Percentiles rank a stretch among this genome's conserved stretches.
phyloP scores from a whole-genome alignment of 2,113 vertebrate genomes.

The Poecile atricapillus region DNA sequence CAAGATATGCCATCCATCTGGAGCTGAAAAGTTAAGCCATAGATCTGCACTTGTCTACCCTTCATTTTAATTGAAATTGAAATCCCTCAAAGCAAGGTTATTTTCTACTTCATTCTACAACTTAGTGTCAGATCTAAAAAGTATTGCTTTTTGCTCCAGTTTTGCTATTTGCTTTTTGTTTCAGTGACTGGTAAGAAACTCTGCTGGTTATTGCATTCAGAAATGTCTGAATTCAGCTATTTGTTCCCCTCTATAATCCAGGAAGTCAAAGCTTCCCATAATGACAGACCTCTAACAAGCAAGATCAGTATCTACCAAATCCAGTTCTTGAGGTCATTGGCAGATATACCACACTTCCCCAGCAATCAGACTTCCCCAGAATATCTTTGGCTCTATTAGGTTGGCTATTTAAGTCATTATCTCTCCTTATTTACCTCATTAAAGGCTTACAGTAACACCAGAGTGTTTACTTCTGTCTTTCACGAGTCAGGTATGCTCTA shows the following conservation, averaged over 20 bases:
- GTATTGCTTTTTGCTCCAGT: neutral
- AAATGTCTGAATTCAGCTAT: neutral
- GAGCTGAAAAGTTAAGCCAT: neutral
- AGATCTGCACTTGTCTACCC: neutral
- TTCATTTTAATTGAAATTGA: slow-evolving; percentile 13
- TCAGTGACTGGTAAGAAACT: neutral
- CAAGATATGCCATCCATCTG: neutral
- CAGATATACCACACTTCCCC: neutral
- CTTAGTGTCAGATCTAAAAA: neutral
- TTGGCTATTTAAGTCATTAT: slow-evolving; percentile 24
- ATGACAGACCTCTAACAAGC: slow-evolving; percentile 17
- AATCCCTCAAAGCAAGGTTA: neutral
- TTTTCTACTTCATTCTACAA: neutral
- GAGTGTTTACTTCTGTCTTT: neutral
- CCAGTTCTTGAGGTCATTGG: slow-evolving; percentile 11
- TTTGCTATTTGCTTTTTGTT: neutral
- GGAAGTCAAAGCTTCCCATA: slow-evolving; percentile 7
- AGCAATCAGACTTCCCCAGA: neutral
- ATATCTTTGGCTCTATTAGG: neutral
- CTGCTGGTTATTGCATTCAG: neutral
- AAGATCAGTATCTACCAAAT: slow-evolving; percentile 25
- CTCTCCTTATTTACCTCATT: slow-evolving; percentile 20
- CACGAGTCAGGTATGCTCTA: neutral
- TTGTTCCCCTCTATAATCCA: neutral
- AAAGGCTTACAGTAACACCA: slow-evolving; percentile 20